Evolutionary conservation across 2,113 vertebrate species (phyloP), one percentile per base, ranked within the genome.

Genomic region (Ctenodactylus gundi): DNA sequence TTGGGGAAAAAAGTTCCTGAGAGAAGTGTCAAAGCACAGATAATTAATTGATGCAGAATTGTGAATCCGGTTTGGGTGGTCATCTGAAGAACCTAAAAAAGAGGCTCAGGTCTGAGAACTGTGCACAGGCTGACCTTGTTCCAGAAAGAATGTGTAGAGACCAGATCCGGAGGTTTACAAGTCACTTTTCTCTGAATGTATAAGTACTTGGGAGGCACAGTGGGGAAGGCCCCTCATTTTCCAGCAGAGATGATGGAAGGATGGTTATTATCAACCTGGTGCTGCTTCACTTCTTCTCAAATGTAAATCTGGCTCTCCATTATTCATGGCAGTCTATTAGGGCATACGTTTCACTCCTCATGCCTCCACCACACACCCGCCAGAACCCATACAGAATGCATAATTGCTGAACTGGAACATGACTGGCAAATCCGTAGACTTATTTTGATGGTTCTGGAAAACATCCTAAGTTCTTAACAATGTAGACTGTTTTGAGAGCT

Each of bases 221-320:
- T n/a, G 49, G 49, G 39, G 80, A 94, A 94, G 46, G 64, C 8
- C 11, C 53, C 67, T 75, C 15, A 7, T 94, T 89, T 93, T 85
- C 90, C 2, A 5, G 87, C 36, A 93, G 60, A 84, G 39, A 85
- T 89, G 86, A 88, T 89, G 62, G 67, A 83, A 94, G 39, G 73
- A 70, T 87, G 15, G 21, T 93, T 81, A 91, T 95, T 91, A 93
- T 85, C 65, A 93, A 70, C 89, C 70, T 21, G 77, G 70, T 27
- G 67, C 64, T 85, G 70, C 90, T 90, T 96, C 14, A 13, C 68
- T 95, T 89, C 58, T 94, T 93, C 88, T 68, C 83, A 88, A 92
- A 95, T 94, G 90, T 90, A 92, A 92, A 95, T 93, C 72, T 21
- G 55, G n/a, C 44, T 91, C 70, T 95, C 86, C 58, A 94, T 93